A percentile compares a stretch with the other conserved stretches of the same genome.
These are phyloP conservation scores for Herpetotheres cachinnans DNA, from an alignment of 2,113 vertebrate genomes.

Conservation along the genomic window DNA sequence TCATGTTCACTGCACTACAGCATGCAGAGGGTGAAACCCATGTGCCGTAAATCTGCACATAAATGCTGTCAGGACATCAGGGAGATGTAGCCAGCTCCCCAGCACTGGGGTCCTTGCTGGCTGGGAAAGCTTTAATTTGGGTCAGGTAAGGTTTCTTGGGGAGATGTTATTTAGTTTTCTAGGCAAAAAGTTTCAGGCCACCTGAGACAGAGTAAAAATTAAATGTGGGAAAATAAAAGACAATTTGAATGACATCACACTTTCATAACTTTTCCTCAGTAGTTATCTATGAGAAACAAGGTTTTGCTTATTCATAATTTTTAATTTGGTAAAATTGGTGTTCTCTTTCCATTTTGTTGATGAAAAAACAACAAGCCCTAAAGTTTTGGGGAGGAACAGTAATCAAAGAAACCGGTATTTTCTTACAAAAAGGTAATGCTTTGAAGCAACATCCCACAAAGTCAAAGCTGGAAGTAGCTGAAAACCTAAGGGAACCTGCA, in stretches of 20 bases:
- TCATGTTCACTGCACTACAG: neutral
- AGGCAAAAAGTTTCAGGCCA: neutral
- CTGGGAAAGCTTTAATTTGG: neutral
- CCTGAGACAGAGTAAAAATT: neutral
- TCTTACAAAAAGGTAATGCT: neutral
- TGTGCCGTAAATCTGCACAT: neutral
- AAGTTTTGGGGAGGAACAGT: neutral
- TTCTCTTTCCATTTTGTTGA: neutral
- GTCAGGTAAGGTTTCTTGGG: neutral
- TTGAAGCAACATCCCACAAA: neutral
- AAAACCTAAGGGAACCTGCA: neutral
- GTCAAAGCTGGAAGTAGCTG: neutral
- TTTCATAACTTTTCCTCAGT: neutral
- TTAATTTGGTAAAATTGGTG: neutral
- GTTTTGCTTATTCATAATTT: neutral
- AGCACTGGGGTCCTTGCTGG: neutral
- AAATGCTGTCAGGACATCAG: neutral
- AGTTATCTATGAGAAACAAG: neutral
- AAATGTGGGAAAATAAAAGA: neutral
- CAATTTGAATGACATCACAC: neutral
- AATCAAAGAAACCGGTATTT: neutral
- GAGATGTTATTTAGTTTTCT: neutral
- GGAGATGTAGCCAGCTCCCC: neutral
- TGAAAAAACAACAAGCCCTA: neutral
- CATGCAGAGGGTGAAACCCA: neutral